Conservation (phyloP, 2,797 vertebrate genomes). For the Nannoperca obscura region DNA sequence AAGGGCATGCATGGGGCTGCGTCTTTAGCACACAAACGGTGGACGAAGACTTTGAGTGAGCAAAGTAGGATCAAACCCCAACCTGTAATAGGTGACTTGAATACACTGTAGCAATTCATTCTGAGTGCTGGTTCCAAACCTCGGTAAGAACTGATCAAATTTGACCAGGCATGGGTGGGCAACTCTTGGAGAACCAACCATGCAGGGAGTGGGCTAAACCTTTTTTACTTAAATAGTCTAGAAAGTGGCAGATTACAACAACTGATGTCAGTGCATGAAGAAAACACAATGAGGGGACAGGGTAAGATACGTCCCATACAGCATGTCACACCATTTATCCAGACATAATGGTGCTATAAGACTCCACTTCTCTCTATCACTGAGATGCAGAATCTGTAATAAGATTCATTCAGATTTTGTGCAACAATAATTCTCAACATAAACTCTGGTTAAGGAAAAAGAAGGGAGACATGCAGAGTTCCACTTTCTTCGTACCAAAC, state of each 20-base stretch:
- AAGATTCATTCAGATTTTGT: slow-evolving; percentile 44
- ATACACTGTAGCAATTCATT: slow-evolving; percentile 14
- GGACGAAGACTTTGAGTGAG: slow-evolving; percentile 20
- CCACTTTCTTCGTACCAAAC: slow-evolving; percentile 57
- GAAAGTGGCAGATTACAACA: slow-evolving; percentile 39
- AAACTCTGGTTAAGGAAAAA: slow-evolving; percentile 2
- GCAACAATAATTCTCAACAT: slow-evolving; percentile 22
- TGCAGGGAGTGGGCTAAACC: slow-evolving; percentile 40
- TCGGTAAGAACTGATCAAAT: slow-evolving; percentile 26
- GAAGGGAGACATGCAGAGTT: slow-evolving; percentile 36
- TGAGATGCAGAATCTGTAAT: slow-evolving; percentile 17
- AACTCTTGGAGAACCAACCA: slow-evolving; percentile 45
- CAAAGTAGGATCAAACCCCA: slow-evolving; percentile 27
- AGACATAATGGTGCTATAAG: slow-evolving; percentile 16
- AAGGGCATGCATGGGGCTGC: slow-evolving; percentile 60
- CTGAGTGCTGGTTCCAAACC: slow-evolving; percentile 30
- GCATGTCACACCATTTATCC: slow-evolving; percentile 20
- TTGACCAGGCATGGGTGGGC: slow-evolving; percentile 26
- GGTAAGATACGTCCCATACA: slow-evolving; percentile 17
- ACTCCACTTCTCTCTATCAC: slow-evolving; percentile 11
- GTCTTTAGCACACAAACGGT: slow-evolving; percentile 30
- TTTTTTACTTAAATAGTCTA: slow-evolving; percentile 28
- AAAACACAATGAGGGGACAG: slow-evolving; percentile 38
- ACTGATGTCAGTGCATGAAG: slow-evolving; percentile 33
- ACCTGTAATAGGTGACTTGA: slow-evolving; percentile 26